Percentiles rank a stretch among this genome's conserved stretches.
phyloP scores from a whole-genome alignment of 2,797 vertebrate genomes.

The Platyrinchus mystaceus region DNA sequence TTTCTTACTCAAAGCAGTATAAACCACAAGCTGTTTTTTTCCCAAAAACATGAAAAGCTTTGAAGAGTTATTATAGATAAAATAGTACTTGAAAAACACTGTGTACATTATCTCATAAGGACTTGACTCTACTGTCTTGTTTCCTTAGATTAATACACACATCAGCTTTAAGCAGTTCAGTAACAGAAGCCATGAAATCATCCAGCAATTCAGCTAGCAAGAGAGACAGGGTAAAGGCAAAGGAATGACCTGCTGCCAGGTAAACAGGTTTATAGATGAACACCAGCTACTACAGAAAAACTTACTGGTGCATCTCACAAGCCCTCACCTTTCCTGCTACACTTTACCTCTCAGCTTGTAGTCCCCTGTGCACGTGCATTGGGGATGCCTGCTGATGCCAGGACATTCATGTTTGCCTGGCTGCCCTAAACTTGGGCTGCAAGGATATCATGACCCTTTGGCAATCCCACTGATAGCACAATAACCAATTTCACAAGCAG shows the following conservation, averaged over 20 bases:
- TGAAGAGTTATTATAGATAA: neutral
- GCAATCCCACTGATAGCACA: neutral
- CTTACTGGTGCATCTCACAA: neutral
- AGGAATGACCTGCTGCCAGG: neutral
- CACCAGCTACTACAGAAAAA: neutral
- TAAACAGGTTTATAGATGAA: neutral
- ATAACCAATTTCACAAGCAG: neutral
- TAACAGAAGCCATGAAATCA: neutral
- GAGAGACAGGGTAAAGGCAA: neutral
- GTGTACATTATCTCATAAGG: neutral
- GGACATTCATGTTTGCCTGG: neutral
- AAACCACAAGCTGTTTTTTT: neutral
- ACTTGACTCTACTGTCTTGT: neutral
- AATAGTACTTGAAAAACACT: neutral
- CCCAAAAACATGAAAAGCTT: neutral
- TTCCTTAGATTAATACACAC: neutral
- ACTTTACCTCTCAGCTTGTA: neutral
- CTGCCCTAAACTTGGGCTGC: neutral
- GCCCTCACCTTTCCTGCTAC: neutral
- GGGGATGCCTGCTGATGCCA: neutral
- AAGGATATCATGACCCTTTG: neutral
- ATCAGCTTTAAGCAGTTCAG: neutral
- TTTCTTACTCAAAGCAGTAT: neutral
- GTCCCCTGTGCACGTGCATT: rapidly evolving
- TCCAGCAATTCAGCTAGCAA: neutral